These are phyloP conservation scores for Myrmecobius fasciatus DNA, from an alignment of 2,113 vertebrate genomes.

Conservation along the genomic window DNA sequence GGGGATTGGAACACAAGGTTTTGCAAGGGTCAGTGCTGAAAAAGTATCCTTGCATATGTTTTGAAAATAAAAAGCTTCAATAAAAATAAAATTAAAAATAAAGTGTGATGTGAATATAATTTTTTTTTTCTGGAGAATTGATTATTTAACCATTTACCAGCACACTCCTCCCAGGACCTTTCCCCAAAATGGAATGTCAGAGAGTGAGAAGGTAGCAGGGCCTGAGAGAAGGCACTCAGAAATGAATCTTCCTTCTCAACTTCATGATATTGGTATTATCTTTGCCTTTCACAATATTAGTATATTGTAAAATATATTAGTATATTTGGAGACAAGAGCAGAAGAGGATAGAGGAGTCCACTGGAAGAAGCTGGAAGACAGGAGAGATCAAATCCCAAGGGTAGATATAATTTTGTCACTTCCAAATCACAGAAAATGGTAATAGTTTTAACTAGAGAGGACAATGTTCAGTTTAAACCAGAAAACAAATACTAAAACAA, in stretches of 20 bases:
- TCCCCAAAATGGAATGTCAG: not conserved
- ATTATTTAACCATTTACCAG: not conserved
- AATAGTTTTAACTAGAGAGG: not conserved
- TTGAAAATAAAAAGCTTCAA: too few species aligned
- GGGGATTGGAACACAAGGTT: too few species aligned
- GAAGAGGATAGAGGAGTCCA: too few species aligned
- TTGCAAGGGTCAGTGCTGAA: too few species aligned
- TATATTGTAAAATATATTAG: too few species aligned
- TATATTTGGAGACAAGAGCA: too few species aligned
- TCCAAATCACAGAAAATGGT: not conserved
- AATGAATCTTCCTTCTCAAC: not conserved
- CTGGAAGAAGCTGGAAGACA: too few species aligned
- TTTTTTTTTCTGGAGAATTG: not conserved
- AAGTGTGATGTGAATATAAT: not conserved
- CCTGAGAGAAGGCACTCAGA: not conserved
- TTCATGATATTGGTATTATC: not conserved
- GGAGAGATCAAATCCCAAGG: too few species aligned
- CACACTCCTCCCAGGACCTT: not conserved
- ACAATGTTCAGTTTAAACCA: not conserved
- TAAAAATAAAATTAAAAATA: too few species aligned
- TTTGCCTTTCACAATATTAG: not conserved
- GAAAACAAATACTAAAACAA: not conserved
- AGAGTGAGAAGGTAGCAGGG: too few species aligned
- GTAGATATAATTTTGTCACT: not conserved
- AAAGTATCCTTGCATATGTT: too few species aligned